Base-by-base conservation (phyloP, 2,888 invertebrate genomes). In the Lepidochrysops patricia region DNA sequence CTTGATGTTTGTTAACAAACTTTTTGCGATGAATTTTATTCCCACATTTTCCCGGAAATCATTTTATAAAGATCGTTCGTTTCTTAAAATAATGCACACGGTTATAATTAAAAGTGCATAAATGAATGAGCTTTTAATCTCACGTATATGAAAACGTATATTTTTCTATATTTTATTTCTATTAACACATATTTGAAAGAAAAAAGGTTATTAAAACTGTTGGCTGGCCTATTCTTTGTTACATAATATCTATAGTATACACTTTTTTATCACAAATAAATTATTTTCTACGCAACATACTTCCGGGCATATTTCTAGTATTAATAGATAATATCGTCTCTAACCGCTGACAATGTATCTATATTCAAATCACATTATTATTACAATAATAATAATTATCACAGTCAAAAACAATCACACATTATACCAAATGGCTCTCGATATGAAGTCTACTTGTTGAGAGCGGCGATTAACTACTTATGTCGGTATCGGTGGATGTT, bases 1-100 rank as follows among this genome's bases (percentile, higher is more conserved):
- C 29, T 54, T 32, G 29, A 29, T 29, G 54, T 32, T 52, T 52
- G 52, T 54, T 54, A 19, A 32, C 29, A 12, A 54, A 54, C 15
- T 54, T 54, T 29, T 54, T 54, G 19, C 32, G 7, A 29, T 49
- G 4, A 29, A 29, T 15, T 29, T 52, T 1, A 7, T 27, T 7
- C 15, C 35, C 35, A 35, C 6, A 37, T 19, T 23, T 54, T 54
- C 19, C 5, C 2, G 12, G 1, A 32, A 19, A 19, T 2, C 12
- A 29, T 43, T 43, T 43, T 43, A 43, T 43, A 43, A 19, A 43
- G 43, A 43, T 19, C 13, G 19, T 23, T 4, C 23, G 19, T 37
- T 43, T 43, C 5, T 43, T 43, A 19, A 43, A 43, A 43, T 43
- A 43, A 43, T 43, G 43, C 4, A 43, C 9, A 29, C 29, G 6